phyloP scores from a whole-genome alignment of 1,140 invertebrate species.

The Procambarus clarkii region DNA sequence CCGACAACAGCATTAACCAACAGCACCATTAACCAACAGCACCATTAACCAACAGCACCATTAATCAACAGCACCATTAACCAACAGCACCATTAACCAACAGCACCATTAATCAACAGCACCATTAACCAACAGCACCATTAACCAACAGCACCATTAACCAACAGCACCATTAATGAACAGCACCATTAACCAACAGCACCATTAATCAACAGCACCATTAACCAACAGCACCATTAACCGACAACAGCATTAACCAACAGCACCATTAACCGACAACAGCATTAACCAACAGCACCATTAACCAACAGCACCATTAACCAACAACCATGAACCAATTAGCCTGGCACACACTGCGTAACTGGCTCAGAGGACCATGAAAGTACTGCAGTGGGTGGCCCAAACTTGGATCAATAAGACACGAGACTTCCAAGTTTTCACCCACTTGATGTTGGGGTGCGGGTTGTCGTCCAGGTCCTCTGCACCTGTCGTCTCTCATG shows the following conservation, averaged over 20 bases:
- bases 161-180: too few species aligned
- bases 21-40: background rate
- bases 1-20: background rate
- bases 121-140: too few species aligned
- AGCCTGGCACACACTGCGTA: background rate
- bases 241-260: too few species aligned
- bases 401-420: background rate
- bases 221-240: too few species aligned
- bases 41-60: background rate
- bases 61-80: background rate
- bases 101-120: too few species aligned
- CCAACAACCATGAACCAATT: background rate
- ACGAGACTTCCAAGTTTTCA: constrained; percentile 3
- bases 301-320: background rate
- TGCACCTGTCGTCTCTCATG: too few species aligned
- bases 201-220: too few species aligned
- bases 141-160: too few species aligned
- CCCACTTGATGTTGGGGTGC: background rate
- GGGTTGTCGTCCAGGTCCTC: background rate
- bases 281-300: background rate
- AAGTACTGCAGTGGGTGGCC: background rate
- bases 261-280: background rate
- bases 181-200: too few species aligned
- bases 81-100: too few species aligned
- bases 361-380: background rate